Base-by-base conservation (phyloP, 53 echinoderm and acorn worm genomes). In the Antedon mediterranea region DNA sequence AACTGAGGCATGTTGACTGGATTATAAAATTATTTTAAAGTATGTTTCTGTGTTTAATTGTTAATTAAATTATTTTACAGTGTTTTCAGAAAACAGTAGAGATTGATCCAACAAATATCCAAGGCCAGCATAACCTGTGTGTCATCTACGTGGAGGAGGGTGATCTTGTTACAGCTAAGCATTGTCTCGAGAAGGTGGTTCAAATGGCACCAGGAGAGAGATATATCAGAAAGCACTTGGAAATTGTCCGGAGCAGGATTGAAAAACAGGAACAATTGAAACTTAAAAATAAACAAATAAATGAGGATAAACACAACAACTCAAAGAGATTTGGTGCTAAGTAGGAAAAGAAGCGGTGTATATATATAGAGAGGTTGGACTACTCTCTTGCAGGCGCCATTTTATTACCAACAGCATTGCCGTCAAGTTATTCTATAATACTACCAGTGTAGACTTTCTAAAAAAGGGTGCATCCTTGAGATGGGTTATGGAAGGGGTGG, bases 111-210 rank as follows among this genome's bases (percentile, higher is more conserved):
- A 29, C 72, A 20, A 76, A 87, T 32, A 43, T 83, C 43, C 83
- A 83, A 75, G 87, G 79, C 4, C 71, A 31, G 33, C 87, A 87
- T 72, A 83, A 87, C 77, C 80, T 87, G 34, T 87, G 87, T 42
- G 87, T 87, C 5, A 72, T 87, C 28, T 72, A 79, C 3, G 83
- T 87, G 5, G 75, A 80, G 76, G 78, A 71, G 32, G 72, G 76
- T 11, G 26, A 32, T 28, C 70, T 79, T 74, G 32, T 28, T 57
- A 75, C 79, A 32, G 87, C 79, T 0, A 83, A 87, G 31, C 31
- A 73, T 28, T 87, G 87, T 76, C 80, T 87, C 15, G 15, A 73
- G 18, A 32, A 72, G 30, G 87, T 87, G 37, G 71, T 75, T 30
- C 23, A 75, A 32, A 30, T 79, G 71, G 87, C 87, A 43, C 87